Percentiles rank a stretch among this genome's conserved stretches.
These are phyloP conservation scores for Eulimnadia texana DNA, from an alignment of 1,140 invertebrate genomes.

Conservation along the genomic window DNA sequence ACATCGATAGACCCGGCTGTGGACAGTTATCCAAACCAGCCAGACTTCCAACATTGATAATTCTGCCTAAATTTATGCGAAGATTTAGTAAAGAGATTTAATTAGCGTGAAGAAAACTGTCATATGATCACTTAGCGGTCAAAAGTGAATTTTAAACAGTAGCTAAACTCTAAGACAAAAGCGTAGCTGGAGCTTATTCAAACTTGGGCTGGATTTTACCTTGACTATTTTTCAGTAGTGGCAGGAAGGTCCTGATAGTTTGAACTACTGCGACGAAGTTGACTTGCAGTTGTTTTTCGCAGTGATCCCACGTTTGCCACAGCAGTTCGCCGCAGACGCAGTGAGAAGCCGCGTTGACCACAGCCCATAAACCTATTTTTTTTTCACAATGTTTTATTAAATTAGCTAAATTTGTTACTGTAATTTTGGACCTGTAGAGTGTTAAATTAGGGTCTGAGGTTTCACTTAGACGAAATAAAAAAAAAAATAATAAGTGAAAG, in stretches of 20 bases:
- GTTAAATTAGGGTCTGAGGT: too few relatives aligned
- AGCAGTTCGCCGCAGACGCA: slow-evolving; percentile 34
- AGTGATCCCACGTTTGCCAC: slow-evolving; percentile 35
- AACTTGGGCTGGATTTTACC: too few relatives aligned
- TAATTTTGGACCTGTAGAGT: too few relatives aligned
- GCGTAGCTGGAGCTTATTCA: too few relatives aligned
- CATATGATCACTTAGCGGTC: too few relatives aligned
- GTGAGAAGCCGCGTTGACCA: slow-evolving; percentile 37
- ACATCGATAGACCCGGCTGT: slow-evolving; percentile 26
- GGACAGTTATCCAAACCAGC: slow-evolving; percentile 20
- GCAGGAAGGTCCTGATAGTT: slow-evolving; percentile 20
- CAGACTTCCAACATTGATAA: slow-evolving; percentile 29
- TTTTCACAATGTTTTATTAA: neutral
- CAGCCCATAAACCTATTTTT: slow-evolving; percentile 25
- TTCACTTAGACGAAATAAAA: too few relatives aligned
- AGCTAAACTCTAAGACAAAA: too few relatives aligned
- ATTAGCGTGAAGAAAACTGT: too few relatives aligned
- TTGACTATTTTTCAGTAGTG: slow-evolving; percentile 25
- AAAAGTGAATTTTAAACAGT: too few relatives aligned
- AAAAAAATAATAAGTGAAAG: too few relatives aligned
- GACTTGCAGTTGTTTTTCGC: slow-evolving; percentile 27
- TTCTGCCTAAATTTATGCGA: slow-evolving; percentile 23
- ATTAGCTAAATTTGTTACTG: too few relatives aligned
- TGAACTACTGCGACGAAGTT: slow-evolving; percentile 3
- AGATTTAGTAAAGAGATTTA: neutral